Evolutionary conservation across 1,140 invertebrate genomes (phyloP).

Genomic region (Aphelinus certus): DNA sequence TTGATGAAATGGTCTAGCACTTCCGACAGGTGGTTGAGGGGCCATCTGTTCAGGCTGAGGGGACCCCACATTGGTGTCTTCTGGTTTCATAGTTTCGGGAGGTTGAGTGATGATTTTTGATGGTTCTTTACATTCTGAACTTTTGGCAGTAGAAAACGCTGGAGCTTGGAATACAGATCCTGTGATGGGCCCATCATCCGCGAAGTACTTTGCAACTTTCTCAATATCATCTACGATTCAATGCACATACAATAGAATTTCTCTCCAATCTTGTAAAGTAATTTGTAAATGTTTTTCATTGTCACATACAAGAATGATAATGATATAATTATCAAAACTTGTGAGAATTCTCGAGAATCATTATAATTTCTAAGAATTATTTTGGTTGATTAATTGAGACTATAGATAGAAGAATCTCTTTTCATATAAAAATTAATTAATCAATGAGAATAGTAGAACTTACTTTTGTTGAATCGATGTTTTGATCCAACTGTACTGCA

Average conservation of each 20-base stretch:
- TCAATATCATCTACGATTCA: conserved; percentile 45
- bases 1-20: neutral
- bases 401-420: no score
- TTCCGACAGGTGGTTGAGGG: neutral
- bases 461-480: conserved; percentile 34
- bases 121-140: conserved; percentile 3
- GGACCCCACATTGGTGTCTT: neutral
- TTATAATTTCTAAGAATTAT: no score
- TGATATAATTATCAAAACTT: no score
- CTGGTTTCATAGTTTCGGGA: neutral
- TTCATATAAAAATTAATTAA: conserved; percentile 3
- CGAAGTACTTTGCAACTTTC: conserved; percentile 53
- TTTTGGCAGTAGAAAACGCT: neutral
- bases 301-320: no score
- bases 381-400: no score
- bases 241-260: neutral
- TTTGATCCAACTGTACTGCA: conserved; percentile 32
- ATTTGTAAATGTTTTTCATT: neutral
- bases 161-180: conserved; percentile 38
- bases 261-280: neutral
- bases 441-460: neutral
- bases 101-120: neutral
- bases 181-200: conserved; percentile 46
- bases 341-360: no score
- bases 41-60: neutral